Evolutionary conservation across 2,888 invertebrate genomes (phyloP).

Genomic region (Saturnia pavonia): DNA sequence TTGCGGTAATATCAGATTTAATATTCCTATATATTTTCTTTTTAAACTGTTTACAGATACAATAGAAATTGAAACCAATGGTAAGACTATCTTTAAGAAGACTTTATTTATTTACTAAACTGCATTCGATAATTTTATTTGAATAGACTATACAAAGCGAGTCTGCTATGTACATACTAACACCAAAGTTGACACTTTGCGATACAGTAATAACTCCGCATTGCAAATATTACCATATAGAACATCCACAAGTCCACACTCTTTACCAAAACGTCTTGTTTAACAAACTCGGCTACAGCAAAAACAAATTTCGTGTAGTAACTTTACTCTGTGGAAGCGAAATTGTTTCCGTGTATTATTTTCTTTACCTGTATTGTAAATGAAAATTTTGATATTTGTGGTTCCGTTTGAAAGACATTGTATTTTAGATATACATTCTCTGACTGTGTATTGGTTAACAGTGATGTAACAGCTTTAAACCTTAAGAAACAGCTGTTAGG

Average conservation of each 20-base stretch:
- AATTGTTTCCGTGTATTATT: not conserved
- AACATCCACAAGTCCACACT: constrained; percentile 46
- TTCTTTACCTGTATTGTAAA: not conserved
- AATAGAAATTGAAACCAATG: not conserved
- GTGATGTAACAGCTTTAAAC: too few relatives aligned
- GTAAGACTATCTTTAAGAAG: not conserved
- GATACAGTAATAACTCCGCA: constrained; percentile 29
- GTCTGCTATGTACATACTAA: constrained; percentile 18
- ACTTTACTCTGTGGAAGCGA: not conserved
- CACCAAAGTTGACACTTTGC: constrained; percentile 34
- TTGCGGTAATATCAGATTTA: not conserved
- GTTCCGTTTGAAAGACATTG: not conserved
- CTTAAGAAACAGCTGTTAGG: too few relatives aligned
- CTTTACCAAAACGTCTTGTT: constrained; percentile 46
- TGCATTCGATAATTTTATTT: not conserved
- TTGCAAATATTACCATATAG: constrained; percentile 47
- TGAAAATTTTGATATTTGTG: not conserved
- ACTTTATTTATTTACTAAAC: not conserved
- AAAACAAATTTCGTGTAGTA: not conserved
- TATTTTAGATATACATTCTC: not conserved
- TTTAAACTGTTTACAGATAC: not conserved
- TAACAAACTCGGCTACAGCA: constrained; percentile 24
- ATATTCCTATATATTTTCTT: not conserved
- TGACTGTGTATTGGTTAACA: too few relatives aligned
- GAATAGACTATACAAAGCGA: not conserved